Evolutionary conservation across 2,888 invertebrate species (phyloP), one percentile per base, ranked within the genome.

Genomic region (Hesperia comma): DNA sequence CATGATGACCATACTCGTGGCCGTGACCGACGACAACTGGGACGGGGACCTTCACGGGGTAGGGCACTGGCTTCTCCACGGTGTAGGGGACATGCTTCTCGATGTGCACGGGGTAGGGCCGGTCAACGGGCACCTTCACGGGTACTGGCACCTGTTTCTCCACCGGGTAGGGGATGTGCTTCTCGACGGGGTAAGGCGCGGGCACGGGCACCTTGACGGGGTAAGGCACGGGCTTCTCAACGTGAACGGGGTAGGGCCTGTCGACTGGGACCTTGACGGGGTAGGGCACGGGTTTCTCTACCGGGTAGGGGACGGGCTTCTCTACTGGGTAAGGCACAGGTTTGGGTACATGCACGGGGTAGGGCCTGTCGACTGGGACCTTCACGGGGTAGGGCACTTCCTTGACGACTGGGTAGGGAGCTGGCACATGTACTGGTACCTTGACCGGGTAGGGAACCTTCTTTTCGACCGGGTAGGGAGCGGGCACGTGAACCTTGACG

Each of bases 381-480:
- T 94, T 95, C 49, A 95, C 94, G 61, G 95, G 95, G 75, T 90
- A 92, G 33, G 85, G 94, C 49, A 94, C 86, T 72, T 93, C 90
- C 76, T 94, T 94, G 78, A 84, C 77, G 5, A 94, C 93, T n/a
- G 96, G 95, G 82, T 94, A 94, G 74, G 94, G 94, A 80, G 93
- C 94, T 74, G 94, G 94, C 49, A 94, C 94, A 79, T 94, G 94
- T 40, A 94, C 93, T 70, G 93, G 92, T 14, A 94, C 94, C 86
- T 94, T 94, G 6, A 95, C 94, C 60, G 94, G 95, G 80, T 95
- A 94, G 40, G 95, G 95, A 21, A 95, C 92, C 74, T 95, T 92
- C 84, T 95, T 94, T 74, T 95, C 94, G 26, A 95, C 95, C 70
- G 95, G 94, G 84, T 94, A 95, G 64, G 95, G 95, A 79, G 95